Evolutionary conservation across 2,888 invertebrate genomes (phyloP), one percentile per base, ranked within the genome.

Genomic region (Ernsta delagoae): DNA sequence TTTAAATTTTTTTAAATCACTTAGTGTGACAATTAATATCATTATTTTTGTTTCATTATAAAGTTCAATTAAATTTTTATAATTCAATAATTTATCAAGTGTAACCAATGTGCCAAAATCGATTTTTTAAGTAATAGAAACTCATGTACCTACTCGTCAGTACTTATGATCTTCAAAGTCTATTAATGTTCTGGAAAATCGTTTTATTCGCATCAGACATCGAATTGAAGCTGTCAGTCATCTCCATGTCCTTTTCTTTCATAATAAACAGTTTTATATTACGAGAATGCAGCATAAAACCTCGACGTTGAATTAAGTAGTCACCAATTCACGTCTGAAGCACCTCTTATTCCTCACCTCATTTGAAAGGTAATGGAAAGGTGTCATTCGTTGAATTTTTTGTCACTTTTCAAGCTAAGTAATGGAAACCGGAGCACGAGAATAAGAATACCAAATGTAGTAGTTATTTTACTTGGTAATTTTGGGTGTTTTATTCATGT

Each of bases 401-500:
- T 31, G 53, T 31, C 53, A 54, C 53, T 11, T 31, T 54, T 54
- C 31, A 24, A 5, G 53, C 53, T 54, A 54, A 54, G 53, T 31
- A 31, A 54, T 54, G 6, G 24, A 54, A 54, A 54, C 53, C 31
- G 11, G 11, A 31, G 53, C 24, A 54, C 53, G 11, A 31, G 31
- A 54, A 54, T 31, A 54, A 31, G 53, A 54, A 54, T 54, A 31
- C 53, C 9, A 54, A 54, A 54, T 54, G 53, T 11, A 31, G 11
- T 54, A 54, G 53, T 31, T 11, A 54, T 54, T 54, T 54, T 11
- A 54, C 53, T 54, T 54, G 53, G 53, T 31, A 11, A 54, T 31
- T 3, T 31, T 3, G 0, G 11, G 11, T 54, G 24, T 9, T 54
- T 54, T 54, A 54, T 54, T 54, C 53, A 31, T 53, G 3, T 3